phyloP scores from a whole-genome alignment of 2,113 vertebrate species.

The Aegotheles bennettii region DNA sequence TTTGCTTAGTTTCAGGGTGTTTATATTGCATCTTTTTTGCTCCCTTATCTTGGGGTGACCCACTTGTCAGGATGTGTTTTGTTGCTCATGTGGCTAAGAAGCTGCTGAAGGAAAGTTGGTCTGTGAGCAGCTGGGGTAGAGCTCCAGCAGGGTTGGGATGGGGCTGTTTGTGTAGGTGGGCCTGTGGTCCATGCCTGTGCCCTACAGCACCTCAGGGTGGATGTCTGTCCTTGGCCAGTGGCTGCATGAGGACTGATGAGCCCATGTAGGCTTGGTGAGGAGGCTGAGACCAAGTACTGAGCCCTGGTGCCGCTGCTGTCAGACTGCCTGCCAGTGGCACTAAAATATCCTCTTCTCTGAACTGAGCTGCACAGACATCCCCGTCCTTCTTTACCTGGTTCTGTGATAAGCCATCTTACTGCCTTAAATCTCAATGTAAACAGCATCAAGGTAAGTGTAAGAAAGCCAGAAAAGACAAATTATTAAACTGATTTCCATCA shows the following conservation, averaged over 20 bases:
- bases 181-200: background rate
- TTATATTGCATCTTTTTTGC: background rate
- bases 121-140: background rate
- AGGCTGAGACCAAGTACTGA: background rate
- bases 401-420: background rate
- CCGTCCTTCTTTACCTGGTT: background rate
- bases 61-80: background rate
- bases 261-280: background rate
- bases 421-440: background rate
- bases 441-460: background rate
- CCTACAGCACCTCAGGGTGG: background rate
- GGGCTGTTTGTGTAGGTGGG: background rate
- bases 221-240: background rate
- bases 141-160: background rate
- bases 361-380: background rate
- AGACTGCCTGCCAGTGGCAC: background rate
- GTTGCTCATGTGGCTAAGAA: background rate
- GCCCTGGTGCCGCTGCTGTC: background rate
- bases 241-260: background rate
- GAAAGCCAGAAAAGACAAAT: background rate
- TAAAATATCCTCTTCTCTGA: background rate
- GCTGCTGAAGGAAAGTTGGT: background rate
- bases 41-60: background rate
- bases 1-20: background rate
- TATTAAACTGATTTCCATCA: background rate